Conservation (phyloP, 2,888 invertebrate species). For the Leptodirus hochenwartii region DNA sequence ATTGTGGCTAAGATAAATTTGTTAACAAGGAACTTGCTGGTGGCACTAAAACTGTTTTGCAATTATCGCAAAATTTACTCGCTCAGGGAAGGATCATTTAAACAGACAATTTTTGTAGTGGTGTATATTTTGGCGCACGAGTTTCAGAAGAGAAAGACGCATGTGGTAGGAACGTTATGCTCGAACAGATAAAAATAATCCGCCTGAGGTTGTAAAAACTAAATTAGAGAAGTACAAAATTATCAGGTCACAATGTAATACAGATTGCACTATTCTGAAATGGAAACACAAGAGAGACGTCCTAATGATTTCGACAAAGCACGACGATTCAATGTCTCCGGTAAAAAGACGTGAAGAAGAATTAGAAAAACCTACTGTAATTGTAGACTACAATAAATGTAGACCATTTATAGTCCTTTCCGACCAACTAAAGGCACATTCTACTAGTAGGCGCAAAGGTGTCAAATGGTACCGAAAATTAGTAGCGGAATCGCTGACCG, state of each 20-base stretch:
- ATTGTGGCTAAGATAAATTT: too few species aligned
- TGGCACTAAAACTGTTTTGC: too few species aligned
- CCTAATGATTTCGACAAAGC: not conserved
- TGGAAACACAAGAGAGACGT: not conserved
- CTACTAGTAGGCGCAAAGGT: too few species aligned
- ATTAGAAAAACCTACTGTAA: not conserved
- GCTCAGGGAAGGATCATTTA: too few species aligned
- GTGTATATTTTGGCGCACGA: too few species aligned
- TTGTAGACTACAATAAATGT: conserved; percentile 1
- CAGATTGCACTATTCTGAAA: conserved; percentile 1
- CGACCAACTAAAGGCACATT: too few species aligned
- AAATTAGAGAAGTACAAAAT: not conserved
- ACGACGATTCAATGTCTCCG: not conserved
- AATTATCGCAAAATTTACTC: too few species aligned
- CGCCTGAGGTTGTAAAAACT: not conserved
- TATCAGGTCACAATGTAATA: not conserved
- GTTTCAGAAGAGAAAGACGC: conserved; percentile 2
- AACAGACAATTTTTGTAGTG: too few species aligned
- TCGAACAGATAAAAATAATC: conserved; percentile 2
- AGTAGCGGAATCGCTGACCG: conserved; percentile 1
- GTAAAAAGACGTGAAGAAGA: conserved; percentile 1
- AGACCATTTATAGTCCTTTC: not conserved
- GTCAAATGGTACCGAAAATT: conserved; percentile 1
- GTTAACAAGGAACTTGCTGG: too few species aligned
- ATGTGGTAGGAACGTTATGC: conserved; percentile 1